Conservation (phyloP, 2,113 vertebrate genomes). For the Phaethornis superciliosus region DNA sequence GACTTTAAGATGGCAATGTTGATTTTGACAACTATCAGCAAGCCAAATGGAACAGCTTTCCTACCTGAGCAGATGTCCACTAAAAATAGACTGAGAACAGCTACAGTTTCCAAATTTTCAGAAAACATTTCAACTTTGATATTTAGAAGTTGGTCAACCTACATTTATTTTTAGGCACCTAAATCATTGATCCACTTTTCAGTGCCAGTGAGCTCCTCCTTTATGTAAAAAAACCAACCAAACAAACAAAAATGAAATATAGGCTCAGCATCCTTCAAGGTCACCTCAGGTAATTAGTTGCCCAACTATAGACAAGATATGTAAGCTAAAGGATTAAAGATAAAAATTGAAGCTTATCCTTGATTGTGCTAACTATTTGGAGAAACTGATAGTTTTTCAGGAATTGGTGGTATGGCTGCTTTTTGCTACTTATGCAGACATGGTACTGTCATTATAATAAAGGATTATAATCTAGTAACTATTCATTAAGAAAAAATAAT, state of each 20-base stretch:
- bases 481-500: not conserved
- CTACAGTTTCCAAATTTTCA: not conserved
- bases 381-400: not conserved
- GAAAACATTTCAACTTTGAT: not conserved
- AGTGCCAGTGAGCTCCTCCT: not conserved
- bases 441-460: not conserved
- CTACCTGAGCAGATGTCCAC: slow-evolving; percentile 47
- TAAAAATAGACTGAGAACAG: slow-evolving; percentile 1
- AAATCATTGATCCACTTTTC: not conserved
- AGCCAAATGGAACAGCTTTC: slow-evolving; percentile 1
- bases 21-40: not conserved
- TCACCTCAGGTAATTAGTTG: not conserved
- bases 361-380: not conserved
- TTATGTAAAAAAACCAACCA: not conserved
- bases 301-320: not conserved
- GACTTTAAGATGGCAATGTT: not conserved
- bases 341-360: not conserved
- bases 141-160: not conserved
- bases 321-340: not conserved
- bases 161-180: not conserved
- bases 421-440: not conserved
- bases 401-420: not conserved
- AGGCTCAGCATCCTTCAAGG: not conserved
- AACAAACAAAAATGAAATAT: not conserved
- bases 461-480: not conserved